Conservation (phyloP, 1,140 invertebrate genomes). For the Saccostrea glomerata region DNA sequence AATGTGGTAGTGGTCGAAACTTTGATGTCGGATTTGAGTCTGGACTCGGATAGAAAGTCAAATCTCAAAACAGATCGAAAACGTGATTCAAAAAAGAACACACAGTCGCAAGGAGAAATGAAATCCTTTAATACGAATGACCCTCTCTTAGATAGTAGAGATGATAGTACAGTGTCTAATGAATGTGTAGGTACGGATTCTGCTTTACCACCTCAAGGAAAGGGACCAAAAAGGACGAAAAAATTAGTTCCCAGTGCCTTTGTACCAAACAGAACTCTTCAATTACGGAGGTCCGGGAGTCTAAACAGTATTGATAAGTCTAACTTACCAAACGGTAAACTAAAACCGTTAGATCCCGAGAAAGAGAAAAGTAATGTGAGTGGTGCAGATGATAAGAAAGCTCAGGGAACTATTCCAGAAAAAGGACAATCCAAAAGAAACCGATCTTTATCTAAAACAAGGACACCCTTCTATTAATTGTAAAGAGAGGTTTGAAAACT, state of each 20-base stretch:
- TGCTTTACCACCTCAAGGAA: conserved; percentile 13
- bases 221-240: conserved; percentile 56
- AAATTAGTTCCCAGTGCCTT: conserved; percentile 68
- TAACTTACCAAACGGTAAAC: not conserved
- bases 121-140: not conserved
- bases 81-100: not conserved
- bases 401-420: not conserved
- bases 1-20: not conserved
- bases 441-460: not conserved
- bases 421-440: not conserved
- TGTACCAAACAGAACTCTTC: conserved; percentile 69
- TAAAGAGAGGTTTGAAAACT: not conserved
- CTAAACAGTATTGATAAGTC: conserved; percentile 55
- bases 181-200: not conserved
- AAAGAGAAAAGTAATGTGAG: not conserved
- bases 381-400: not conserved
- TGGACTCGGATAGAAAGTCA: not conserved
- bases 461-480: not conserved
- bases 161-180: not conserved
- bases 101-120: not conserved
- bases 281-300: conserved; percentile 66
- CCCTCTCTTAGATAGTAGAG: not conserved
- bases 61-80: not conserved
- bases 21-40: conserved; percentile 1
- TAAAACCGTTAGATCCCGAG: not conserved